These are phyloP conservation scores for Plotosus lineatus DNA, from an alignment of 2,113 vertebrate species.

Conservation along the genomic window DNA sequence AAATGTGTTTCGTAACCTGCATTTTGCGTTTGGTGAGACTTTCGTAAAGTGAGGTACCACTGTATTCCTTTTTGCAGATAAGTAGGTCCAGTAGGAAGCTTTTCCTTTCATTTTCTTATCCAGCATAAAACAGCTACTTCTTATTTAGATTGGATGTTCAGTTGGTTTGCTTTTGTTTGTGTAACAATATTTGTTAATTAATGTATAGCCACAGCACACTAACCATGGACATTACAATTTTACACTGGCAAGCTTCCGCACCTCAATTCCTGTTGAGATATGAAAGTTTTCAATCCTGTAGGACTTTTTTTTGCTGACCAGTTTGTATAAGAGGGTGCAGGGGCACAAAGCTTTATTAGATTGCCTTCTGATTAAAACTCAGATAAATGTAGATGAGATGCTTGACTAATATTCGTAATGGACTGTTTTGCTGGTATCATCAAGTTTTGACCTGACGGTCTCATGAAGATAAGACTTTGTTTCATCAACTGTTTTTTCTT, in stretches of 20 bases:
- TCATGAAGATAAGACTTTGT: neutral
- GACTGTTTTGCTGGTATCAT: no score
- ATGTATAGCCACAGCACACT: neutral
- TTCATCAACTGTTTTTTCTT: neutral
- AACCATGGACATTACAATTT: neutral
- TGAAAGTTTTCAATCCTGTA: neutral
- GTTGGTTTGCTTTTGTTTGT: neutral
- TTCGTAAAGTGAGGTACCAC: no score
- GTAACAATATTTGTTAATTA: neutral
- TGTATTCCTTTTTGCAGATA: neutral
- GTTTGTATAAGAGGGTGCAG: neutral
- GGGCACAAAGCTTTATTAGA: neutral
- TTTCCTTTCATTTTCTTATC: neutral
- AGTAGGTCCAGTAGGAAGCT: neutral
- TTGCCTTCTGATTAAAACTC: neutral
- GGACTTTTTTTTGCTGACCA: neutral
- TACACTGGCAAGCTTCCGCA: neutral
- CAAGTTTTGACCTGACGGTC: neutral
- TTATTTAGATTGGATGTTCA: no score
- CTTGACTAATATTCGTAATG: neutral
- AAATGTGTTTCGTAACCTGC: no score
- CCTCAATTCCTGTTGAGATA: neutral
- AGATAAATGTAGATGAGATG: neutral
- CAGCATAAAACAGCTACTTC: no score
- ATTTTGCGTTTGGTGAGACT: no score